Evolutionary conservation across 2,113 vertebrate species (phyloP), one percentile per base, ranked within the genome.

Genomic region (Scartelaos histophorus): DNA sequence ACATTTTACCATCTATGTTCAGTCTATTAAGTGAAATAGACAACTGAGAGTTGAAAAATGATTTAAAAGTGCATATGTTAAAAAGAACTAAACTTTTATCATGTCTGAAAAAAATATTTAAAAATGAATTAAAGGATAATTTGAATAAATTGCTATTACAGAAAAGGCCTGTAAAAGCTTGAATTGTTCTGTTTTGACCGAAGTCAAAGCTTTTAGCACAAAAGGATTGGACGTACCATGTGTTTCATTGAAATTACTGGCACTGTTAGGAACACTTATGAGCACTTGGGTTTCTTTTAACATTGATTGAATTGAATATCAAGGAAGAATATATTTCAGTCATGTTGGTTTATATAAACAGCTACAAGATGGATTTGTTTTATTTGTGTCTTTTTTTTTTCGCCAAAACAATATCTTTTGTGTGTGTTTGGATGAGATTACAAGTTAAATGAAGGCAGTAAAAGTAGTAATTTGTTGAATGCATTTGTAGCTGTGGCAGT

Each of bases 1-100:
- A 74, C 68, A 76, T 75, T 60, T 0, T 69, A 1, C 29, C 43
- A 78, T 69, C 71, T 71, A 16, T 57, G 15, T 49, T 49, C 43
- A 47, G 25, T 75, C 66, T 54, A 72, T 71, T 57, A 64, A 61
- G 45, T 58, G 46, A 81, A 21, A 17, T 9, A 56, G 38, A 43
- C 0, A n/a, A 21, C 0, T 61, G 60, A 21, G 9, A 22, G 47
- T 58, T 60, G 25, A 7, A 61, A 6, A 61, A 34, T 34, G 15
- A 13, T 34, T 61, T 34, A 25, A 61, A 54, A 54, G 51, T 17
- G 17, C 5, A 60, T 16, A 60, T 29, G 24, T 64, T 21, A n/a
- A 64, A 38, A 29, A 61, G 7, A 15, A 1, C 7, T 17, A 2
- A 16, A 15, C 2, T 53, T 53, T 53, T 25, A 16, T 25, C 21